These are phyloP conservation scores for Acholoe squamosa DNA, from an alignment of 2,888 invertebrate species.

Conservation along the genomic window DNA sequence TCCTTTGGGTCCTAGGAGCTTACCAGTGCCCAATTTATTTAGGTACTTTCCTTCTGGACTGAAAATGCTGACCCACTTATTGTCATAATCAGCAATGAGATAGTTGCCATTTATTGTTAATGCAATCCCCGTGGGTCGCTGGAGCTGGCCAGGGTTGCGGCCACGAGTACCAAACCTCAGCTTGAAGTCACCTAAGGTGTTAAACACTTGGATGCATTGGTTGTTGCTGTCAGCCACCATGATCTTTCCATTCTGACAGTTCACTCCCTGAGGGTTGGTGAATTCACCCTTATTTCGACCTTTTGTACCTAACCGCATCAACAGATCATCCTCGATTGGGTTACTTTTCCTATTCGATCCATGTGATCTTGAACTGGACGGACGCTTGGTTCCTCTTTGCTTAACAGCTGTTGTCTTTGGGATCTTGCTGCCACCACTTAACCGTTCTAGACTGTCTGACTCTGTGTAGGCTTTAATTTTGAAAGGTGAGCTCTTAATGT, in stretches of 20 bases:
- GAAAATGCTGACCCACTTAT: conserved; percentile 85
- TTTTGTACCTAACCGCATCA: conserved; percentile 84
- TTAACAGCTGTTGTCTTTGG: conserved; percentile 81
- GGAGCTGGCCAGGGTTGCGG: conserved; percentile 84
- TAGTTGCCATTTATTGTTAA: conserved; percentile 84
- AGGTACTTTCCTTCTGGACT: conserved; percentile 84
- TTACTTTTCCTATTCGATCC: conserved; percentile 83
- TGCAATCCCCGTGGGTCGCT: conserved; percentile 85
- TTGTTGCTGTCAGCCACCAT: conserved; percentile 85
- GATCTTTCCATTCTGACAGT: conserved; percentile 82
- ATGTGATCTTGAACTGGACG: conserved; percentile 82
- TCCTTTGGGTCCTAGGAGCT: conserved; percentile 85
- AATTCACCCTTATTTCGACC: conserved; percentile 85
- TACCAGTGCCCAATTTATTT: conserved; percentile 84
- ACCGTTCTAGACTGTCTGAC: conserved; percentile 76
- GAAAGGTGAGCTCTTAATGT: conserved; percentile 84
- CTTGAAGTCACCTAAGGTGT: conserved; percentile 83
- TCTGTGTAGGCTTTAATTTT: conserved; percentile 79
- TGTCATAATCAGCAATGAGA: conserved; percentile 85
- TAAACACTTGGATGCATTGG: conserved; percentile 83
- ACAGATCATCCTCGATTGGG: conserved; percentile 84
- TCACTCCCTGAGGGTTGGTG: conserved; percentile 85
- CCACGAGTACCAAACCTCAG: conserved; percentile 83
- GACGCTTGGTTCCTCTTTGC: conserved; percentile 82
- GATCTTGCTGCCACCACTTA: conserved; percentile 77